phyloP scores from a whole-genome alignment of 2,113 vertebrate genomes.

The Sapayoa aenigma region DNA sequence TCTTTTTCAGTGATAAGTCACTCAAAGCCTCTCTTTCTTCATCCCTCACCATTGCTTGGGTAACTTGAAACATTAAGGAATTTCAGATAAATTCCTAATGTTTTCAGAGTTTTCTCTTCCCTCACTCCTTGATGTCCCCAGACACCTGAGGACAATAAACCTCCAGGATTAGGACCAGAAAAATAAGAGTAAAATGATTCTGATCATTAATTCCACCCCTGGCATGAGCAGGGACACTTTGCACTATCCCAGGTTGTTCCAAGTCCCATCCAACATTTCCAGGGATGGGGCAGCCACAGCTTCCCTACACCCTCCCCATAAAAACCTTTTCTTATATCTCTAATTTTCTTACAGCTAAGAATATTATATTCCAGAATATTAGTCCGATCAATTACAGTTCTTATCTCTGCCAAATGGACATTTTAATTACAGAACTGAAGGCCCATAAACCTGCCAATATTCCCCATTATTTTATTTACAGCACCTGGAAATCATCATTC shows the following conservation, averaged over 20 bases:
- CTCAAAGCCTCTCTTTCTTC: background rate
- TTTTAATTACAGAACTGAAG: background rate
- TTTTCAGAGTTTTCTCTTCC: background rate
- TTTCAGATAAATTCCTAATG: background rate
- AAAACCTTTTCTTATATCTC: background rate
- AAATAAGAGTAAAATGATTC: fast-evolving
- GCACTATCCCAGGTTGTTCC: background rate
- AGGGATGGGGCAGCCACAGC: background rate
- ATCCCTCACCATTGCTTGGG: background rate
- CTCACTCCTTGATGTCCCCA: background rate
- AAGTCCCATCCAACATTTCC: background rate
- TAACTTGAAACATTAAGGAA: background rate
- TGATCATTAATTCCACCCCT: background rate
- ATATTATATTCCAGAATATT: background rate
- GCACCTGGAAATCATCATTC: background rate
- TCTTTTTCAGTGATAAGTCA: background rate
- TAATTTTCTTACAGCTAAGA: background rate
- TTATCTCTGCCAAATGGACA: background rate
- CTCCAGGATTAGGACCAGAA: background rate
- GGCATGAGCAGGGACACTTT: background rate
- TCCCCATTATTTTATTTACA: background rate
- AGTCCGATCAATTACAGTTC: background rate
- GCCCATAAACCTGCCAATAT: background rate
- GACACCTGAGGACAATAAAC: background rate
- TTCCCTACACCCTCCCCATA: background rate